These are phyloP conservation scores for Crenichthys baileyi DNA, from an alignment of 2,797 vertebrate genomes.

Conservation along the genomic window DNA sequence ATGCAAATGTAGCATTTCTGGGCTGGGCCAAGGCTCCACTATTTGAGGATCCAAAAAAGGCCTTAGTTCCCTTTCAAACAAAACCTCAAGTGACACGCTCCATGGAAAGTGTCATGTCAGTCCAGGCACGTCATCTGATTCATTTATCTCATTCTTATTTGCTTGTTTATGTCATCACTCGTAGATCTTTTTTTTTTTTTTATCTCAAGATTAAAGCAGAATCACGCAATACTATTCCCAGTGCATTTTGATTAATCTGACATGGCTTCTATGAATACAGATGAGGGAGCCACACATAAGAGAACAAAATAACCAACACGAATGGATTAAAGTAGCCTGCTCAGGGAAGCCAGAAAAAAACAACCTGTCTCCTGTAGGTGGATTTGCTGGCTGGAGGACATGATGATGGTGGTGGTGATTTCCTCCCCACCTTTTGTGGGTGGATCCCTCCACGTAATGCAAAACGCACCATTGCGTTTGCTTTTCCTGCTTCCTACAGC, in stretches of 20 bases:
- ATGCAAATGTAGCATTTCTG: background rate
- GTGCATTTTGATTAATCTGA: slow-evolving; percentile 13
- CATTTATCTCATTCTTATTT: slow-evolving; percentile 19
- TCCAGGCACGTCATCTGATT: slow-evolving; percentile 3
- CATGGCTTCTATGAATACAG: slow-evolving; percentile 15
- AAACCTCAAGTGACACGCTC: background rate
- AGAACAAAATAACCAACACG: background rate
- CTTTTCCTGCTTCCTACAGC: slow-evolving; percentile 55
- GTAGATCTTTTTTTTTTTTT: background rate
- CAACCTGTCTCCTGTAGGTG: slow-evolving; percentile 17
- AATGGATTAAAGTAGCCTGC: background rate
- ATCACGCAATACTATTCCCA: slow-evolving; percentile 28
- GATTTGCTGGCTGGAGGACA: slow-evolving; percentile 10
- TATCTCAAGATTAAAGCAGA: slow-evolving; percentile 30
- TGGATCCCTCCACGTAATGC: slow-evolving; percentile 54
- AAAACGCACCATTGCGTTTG: background rate
- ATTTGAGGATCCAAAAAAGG: background rate
- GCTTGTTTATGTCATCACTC: slow-evolving; percentile 21
- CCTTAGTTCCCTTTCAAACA: background rate
- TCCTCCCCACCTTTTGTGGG: slow-evolving; percentile 43
- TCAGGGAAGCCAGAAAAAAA: background rate
- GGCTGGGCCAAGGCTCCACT: background rate
- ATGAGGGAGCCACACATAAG: background rate
- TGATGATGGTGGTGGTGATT: slow-evolving; percentile 21
- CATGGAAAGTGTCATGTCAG: background rate